Evolutionary conservation across 2,888 invertebrate genomes (phyloP), one percentile per base, ranked within the genome.

Genomic region (Incurvaria masculella): DNA sequence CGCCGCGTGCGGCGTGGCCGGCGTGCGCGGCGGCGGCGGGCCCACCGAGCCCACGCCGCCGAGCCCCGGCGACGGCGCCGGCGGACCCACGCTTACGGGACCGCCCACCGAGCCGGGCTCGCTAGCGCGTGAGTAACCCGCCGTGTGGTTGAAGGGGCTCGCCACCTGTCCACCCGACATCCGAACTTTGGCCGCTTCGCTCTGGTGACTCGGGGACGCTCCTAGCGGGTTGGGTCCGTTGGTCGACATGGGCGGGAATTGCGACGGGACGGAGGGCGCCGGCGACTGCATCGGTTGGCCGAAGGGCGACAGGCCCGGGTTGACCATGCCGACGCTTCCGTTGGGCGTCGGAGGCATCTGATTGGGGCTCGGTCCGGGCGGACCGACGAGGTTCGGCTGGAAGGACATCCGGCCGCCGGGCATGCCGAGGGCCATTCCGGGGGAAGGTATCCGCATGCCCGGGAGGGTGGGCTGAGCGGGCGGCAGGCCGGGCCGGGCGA

Each of bases 301-400:
- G 64, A 89, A 91, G 17, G 91, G 89, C 38, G 89, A 89, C 60
- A 89, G 79, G 52, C 87, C 87, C 16, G 86, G 82, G 65, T 83
- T 83, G 6, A 33, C 14, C 33, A 33, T 33, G 55, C 81, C 73
- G 44, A 78, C 76, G 49, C 82, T 42, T 76, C 76, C 80, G 72
- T 50, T 79, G 80, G 40, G 81, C 79, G 61, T 83, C 21, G 68
- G 72, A 43, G 83, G 73, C 70, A 72, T 66, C 56, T 85, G 82
- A 47, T 87, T 89, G 5, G 91, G 90, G 67, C 89, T 89, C 4
- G 89, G 91, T 5, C 89, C 90, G 0, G 90, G 87, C 38, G 88
- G 84, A 2, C 88, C 87, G 10, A 89, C 89, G 39, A 88, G 80
- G 58, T 83, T 84, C 45, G 80, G 76, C 56, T 83, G 83, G 60